Evolutionary conservation across 2,888 invertebrate genomes (phyloP), one percentile per base, ranked within the genome.

Genomic region (Tethea ocularis): DNA sequence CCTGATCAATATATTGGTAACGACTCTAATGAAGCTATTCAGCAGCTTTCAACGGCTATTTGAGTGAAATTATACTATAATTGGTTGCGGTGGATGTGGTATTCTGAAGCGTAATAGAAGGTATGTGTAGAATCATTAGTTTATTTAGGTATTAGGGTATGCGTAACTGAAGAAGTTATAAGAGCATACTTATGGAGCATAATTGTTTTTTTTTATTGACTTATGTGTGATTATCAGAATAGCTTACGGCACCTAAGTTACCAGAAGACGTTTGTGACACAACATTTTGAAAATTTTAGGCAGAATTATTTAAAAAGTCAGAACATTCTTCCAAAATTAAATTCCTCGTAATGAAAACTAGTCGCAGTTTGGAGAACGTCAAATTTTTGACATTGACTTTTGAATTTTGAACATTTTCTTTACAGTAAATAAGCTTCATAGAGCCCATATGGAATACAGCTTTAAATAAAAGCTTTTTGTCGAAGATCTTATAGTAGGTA

Each of bases 61-160:
- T 46, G 46, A 54, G 22, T 33, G 33, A 33, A 20, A 20, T 29
- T 29, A 20, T 4, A 54, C 22, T 33, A 20, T 56, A 61, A 58
- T 56, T 57, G 52, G 52, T 58, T 61, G 61, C 55, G 61, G 61
- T 58, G 22, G 33, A 58, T 23, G 57, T 55, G 57, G 61, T 61
- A 52, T 54, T 46, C 20, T 22, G 33, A 33, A 54, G 36, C 46
- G 51, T 41, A 38, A 33, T 33, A n/a, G n/a, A n/a, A n/a, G n/a
- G n/a, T n/a, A 13, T 33, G 33, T 33, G 13, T 33, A 53, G 33
- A 41, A 38, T 58, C 2, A 4, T 33, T 33, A 4, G 33, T 33
- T 52, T 52, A 56, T 20, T 58, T 46, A 33, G 13, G 11, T 56
- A 57, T 29, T 5, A 57, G 46, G 46, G n/a, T n/a, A n/a, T 38